These are phyloP conservation scores for Limnephilus auricula DNA, from an alignment of 2,888 invertebrate species.

Conservation along the genomic window DNA sequence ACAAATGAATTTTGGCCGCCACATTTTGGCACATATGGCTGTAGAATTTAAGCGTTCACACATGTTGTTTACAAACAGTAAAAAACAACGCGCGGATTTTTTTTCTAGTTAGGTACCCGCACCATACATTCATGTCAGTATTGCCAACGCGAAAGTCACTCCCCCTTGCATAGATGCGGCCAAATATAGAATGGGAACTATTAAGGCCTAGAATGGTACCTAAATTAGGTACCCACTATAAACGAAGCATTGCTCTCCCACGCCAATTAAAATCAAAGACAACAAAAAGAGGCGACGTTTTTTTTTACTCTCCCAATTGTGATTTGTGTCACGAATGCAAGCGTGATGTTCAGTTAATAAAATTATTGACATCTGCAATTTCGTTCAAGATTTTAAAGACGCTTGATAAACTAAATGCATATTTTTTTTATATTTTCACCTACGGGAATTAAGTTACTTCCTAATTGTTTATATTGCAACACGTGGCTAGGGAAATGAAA, in stretches of 20 bases:
- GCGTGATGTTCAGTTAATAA: not conserved
- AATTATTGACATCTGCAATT: not conserved
- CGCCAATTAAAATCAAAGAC: constrained; percentile 46
- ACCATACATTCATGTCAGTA: not conserved
- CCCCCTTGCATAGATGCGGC: constrained; percentile 24
- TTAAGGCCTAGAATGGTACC: not conserved
- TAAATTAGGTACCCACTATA: not conserved
- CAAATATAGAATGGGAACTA: constrained; percentile 23
- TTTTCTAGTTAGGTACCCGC: not conserved
- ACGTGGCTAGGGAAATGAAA: too few relatives aligned
- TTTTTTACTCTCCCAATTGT: not conserved
- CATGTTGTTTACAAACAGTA: constrained; percentile 3
- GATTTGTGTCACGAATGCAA: not conserved
- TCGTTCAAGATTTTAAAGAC: not conserved
- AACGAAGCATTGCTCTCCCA: constrained; percentile 8
- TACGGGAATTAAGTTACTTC: too few relatives aligned
- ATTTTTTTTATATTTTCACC: too few relatives aligned
- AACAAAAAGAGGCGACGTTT: constrained; percentile 34
- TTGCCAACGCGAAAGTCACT: constrained; percentile 24
- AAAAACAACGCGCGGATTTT: constrained; percentile 27
- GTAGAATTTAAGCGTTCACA: constrained; percentile 1
- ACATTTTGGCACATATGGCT: not conserved
- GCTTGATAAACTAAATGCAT: not conserved
- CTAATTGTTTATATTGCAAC: too few relatives aligned
- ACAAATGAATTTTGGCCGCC: not conserved